phyloP scores from a whole-genome alignment of 2,113 vertebrate species.

The Natator depressus region DNA sequence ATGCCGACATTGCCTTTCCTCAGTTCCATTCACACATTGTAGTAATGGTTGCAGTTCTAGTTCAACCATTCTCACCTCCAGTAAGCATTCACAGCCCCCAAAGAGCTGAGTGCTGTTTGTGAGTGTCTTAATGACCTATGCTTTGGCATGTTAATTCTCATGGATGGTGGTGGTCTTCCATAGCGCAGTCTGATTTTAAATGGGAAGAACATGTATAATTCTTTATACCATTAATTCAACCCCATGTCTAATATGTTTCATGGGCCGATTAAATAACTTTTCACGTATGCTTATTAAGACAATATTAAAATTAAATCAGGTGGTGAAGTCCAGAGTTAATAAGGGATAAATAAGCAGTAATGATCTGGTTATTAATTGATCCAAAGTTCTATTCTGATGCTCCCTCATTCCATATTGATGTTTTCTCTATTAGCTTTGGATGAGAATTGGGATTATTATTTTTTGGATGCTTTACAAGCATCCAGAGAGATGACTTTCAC shows the following conservation, averaged over 20 bases:
- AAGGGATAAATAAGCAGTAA: slow-evolving; percentile 2
- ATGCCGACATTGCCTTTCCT: too few relatives aligned
- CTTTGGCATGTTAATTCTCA: background rate
- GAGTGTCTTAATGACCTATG: background rate
- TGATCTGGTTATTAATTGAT: slow-evolving; percentile 40
- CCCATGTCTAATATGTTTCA: background rate
- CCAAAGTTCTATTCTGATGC: slow-evolving; percentile 8
- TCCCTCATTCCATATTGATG: background rate
- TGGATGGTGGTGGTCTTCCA: background rate
- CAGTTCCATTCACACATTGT: background rate
- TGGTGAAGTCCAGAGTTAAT: slow-evolving; percentile 17
- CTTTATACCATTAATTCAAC: background rate
- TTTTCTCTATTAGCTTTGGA: slow-evolving; percentile 46
- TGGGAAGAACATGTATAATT: background rate
- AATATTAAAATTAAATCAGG: slow-evolving; percentile 61
- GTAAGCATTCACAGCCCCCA: background rate
- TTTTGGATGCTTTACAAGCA: background rate
- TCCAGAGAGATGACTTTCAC: slow-evolving; percentile 48
- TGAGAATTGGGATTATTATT: background rate
- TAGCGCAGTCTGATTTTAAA: background rate
- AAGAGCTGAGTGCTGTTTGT: background rate
- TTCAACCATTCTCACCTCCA: background rate
- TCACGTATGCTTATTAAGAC: slow-evolving; percentile 7
- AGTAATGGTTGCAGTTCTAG: background rate
- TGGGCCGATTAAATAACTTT: background rate